Base-by-base conservation (phyloP, 2,797 vertebrate species). In the Molossus molossus region DNA sequence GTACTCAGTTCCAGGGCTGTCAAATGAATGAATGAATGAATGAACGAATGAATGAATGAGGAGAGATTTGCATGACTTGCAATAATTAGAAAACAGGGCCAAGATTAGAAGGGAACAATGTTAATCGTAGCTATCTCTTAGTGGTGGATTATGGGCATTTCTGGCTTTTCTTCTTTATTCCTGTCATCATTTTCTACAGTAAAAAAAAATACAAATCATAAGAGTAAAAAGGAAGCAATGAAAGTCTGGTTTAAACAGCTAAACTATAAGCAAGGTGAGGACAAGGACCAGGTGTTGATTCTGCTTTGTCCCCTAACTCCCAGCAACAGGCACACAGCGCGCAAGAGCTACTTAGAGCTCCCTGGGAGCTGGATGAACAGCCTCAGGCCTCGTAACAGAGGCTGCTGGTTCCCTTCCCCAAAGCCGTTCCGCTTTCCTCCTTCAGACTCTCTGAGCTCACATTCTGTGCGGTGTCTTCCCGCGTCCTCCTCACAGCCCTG, bases 181-280 rank as follows among this genome's bases (percentile, higher is more conserved):
- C 21, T 55, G 86, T 70, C 90, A 77, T 21, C 65, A 72, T 65
- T 90, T 77, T 90, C 75, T 76, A 55, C 29, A 50, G 83, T 37
- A 81, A 57, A 7, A 65, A 33, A 45, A 33, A 62, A 64, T 14
- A 40, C 27, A 75, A 87, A 80, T 55, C 65, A 21, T 29, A 37
- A 58, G 57, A 76, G 11, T 25, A 40, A 89, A 57, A 87, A 23
- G 37, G 72, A 70, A 72, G 64, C 37, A 75, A 84, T 21, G 27
- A 25, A 27, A 80, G 57, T 37, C 27, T 72, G 60, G 50, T 40
- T 86, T 65, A 45, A 82, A 62, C 17, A 87, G 40, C 40, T 45
- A 45, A 18, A 64, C 37, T 15, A 11, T 20, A 14, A 37, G 27
- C 64, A 53, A 37, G 0, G 5, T 15, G 29, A 86, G 2, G 27